Percentiles rank a stretch among this genome's conserved stretches.
Evolutionary conservation across 2,797 vertebrate genomes (phyloP).

Genomic region (Paramormyrops hopkinsi): DNA sequence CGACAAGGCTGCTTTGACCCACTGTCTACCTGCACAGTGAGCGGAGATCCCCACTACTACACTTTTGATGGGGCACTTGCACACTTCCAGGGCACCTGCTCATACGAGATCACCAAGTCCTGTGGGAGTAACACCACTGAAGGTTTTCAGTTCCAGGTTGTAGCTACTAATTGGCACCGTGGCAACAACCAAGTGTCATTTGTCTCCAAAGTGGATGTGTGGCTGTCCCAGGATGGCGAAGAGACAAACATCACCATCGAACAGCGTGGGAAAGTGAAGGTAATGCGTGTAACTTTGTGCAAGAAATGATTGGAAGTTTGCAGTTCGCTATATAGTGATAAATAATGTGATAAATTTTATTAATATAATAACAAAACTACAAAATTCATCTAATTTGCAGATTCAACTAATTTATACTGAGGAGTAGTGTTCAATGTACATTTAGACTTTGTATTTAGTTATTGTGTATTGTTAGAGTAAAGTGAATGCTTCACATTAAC

Average conservation of each 20-base stretch:
- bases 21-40: slow-evolving; percentile 53
- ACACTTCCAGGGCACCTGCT: slow-evolving; percentile 65
- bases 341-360: background rate
- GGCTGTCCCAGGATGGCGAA: slow-evolving; percentile 33
- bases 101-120: slow-evolving; percentile 57
- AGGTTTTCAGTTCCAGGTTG: slow-evolving; percentile 43
- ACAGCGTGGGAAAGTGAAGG: slow-evolving; percentile 44
- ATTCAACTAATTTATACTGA: background rate
- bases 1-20: slow-evolving; percentile 40
- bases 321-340: background rate
- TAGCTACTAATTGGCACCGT: slow-evolving; percentile 51
- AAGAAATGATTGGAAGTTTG: background rate
- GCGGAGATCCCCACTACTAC: slow-evolving; percentile 64
- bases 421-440: background rate
- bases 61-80: slow-evolving; percentile 61
- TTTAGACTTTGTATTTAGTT: background rate
- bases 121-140: slow-evolving; percentile 15
- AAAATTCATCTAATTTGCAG: background rate
- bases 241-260: slow-evolving; percentile 41
- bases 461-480: background rate
- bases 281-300: slow-evolving; percentile 18
- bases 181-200: slow-evolving; percentile 51
- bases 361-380: background rate
- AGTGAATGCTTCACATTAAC: background rate
- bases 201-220: slow-evolving; percentile 52